phyloP scores from a whole-genome alignment of 2,888 invertebrate species.

The Trichogramma evanescens region DNA sequence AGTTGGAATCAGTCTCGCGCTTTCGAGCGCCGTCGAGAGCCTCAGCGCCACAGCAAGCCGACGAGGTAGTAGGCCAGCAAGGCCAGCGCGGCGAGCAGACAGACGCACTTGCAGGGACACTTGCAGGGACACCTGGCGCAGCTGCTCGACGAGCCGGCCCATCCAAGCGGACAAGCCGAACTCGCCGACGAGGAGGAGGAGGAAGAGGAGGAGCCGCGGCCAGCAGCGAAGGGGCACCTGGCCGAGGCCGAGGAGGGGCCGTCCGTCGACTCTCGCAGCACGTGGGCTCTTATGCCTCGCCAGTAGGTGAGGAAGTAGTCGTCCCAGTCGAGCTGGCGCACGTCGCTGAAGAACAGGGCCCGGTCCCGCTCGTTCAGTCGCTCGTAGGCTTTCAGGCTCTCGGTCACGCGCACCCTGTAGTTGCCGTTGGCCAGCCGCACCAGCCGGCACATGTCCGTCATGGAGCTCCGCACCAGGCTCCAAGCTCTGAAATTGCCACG shows the following conservation, averaged over 20 bases:
- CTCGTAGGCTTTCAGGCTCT: slow-evolving; percentile 27
- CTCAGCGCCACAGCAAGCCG: not conserved
- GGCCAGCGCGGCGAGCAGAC: not conserved
- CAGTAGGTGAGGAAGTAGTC: slow-evolving; percentile 23
- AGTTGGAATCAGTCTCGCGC: too few species aligned
- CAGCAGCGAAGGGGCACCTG: not conserved
- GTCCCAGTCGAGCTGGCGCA: slow-evolving; percentile 30
- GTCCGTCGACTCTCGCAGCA: slow-evolving; percentile 4
- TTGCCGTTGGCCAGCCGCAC: slow-evolving; percentile 18
- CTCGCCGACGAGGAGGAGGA: too few species aligned
- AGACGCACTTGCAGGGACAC: slow-evolving; percentile 4
- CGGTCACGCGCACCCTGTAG: slow-evolving; percentile 26
- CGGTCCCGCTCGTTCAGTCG: slow-evolving; percentile 28
- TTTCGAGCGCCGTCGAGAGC: too few species aligned
- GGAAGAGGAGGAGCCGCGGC: not conserved
- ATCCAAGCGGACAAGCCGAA: too few species aligned
- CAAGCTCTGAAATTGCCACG: slow-evolving; percentile 2
- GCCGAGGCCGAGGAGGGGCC: too few species aligned
- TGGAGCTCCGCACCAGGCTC: slow-evolving; percentile 6
- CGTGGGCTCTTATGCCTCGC: slow-evolving; percentile 24
- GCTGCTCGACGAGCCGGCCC: not conserved
- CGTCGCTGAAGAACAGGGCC: slow-evolving; percentile 31
- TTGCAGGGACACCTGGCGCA: not conserved
- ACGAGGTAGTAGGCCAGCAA: not conserved
- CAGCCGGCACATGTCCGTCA: slow-evolving; percentile 11